Percentiles rank a stretch among this genome's conserved stretches.
Conservation (phyloP, 2,888 invertebrate genomes). For the Caenorhabditis panamensis region DNA sequence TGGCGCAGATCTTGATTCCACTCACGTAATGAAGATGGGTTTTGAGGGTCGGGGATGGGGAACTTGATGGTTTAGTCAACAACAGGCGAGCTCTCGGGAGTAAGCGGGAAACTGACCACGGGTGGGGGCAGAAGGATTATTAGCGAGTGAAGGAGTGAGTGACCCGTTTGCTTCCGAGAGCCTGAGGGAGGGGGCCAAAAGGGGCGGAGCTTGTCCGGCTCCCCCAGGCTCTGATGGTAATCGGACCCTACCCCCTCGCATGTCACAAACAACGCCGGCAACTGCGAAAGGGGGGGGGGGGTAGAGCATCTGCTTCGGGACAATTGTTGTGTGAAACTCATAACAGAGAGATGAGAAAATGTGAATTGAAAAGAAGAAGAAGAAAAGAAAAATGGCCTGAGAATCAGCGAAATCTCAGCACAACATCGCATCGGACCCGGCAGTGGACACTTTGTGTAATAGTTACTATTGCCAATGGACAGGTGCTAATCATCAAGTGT, state of each 20-base stretch:
- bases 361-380: too few relatives aligned
- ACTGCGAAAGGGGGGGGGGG: too few relatives aligned
- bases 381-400: too few relatives aligned
- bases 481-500: neutral
- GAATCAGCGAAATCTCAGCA: too few relatives aligned
- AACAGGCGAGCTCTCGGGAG: slow-evolving; percentile 9
- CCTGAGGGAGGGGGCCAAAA: neutral
- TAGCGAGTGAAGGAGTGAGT: neutral
- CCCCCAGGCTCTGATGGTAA: slow-evolving; percentile 3
- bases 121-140: slow-evolving; percentile 9
- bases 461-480: slow-evolving; percentile 1
- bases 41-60: neutral
- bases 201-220: neutral
- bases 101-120: neutral
- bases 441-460: slow-evolving; percentile 11
- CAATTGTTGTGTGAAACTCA: slow-evolving; percentile 9
- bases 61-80: slow-evolving; percentile 19
- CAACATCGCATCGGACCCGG: too few relatives aligned
- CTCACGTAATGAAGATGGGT: neutral
- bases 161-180: neutral
- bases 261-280: slow-evolving; percentile 11
- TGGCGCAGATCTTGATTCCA: neutral
- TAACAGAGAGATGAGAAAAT: neutral
- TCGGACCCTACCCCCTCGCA: neutral
- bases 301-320: neutral